Evolutionary conservation across 2,113 vertebrate species (phyloP).

Genomic region (Tupaia chinensis): DNA sequence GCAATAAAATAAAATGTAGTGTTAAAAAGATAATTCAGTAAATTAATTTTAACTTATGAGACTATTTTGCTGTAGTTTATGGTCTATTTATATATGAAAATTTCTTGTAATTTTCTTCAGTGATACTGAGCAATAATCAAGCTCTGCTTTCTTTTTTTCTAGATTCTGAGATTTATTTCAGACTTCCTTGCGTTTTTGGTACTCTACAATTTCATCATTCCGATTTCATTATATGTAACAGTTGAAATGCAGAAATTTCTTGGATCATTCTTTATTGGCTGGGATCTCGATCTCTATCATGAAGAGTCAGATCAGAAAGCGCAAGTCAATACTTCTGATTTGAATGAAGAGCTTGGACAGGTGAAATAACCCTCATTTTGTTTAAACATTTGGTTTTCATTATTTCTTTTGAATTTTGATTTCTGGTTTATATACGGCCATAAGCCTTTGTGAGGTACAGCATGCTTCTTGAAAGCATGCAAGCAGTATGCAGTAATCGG

Average conservation of each 20-base stretch:
- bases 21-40: neutral
- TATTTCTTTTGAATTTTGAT: neutral
- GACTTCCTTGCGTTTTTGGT: conserved; percentile 99
- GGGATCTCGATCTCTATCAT: conserved; percentile 99
- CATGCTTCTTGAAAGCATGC: too few relatives aligned
- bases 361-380: conserved; percentile 82
- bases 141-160: conserved; percentile 62
- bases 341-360: conserved; percentile 99
- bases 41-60: conserved; percentile 48
- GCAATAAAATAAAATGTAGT: neutral
- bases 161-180: conserved; percentile 98
- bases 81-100: neutral
- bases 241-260: conserved; percentile 99
- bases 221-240: conserved; percentile 98
- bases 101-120: conserved; percentile 30
- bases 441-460: too few relatives aligned
- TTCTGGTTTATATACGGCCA: too few relatives aligned
- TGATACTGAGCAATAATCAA: conserved; percentile 21
- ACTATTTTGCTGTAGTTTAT: neutral
- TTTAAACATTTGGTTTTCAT: neutral
- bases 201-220: conserved; percentile 99
- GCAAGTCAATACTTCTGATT: conserved; percentile 99
- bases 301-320: conserved; percentile 97
- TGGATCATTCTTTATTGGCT: conserved; percentile 98
- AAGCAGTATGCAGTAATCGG: too few relatives aligned